Evolutionary conservation across 2,888 invertebrate genomes (phyloP).

Genomic region (Idaea biselata): DNA sequence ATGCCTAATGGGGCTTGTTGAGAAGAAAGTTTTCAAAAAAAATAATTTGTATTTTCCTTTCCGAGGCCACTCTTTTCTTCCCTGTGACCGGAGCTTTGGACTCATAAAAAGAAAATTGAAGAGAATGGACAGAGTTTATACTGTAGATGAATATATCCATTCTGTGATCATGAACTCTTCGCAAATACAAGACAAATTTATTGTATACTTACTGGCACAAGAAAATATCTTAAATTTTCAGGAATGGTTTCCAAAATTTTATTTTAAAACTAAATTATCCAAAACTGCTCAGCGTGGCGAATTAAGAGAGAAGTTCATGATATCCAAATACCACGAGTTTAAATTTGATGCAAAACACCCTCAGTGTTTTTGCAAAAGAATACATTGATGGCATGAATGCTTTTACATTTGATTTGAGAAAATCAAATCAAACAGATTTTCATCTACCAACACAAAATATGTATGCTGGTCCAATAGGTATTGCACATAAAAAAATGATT

Average conservation of each 20-base stretch:
- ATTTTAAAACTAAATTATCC: slow-evolving; percentile 13
- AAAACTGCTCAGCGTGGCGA: slow-evolving; percentile 10
- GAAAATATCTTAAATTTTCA: no score
- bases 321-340: slow-evolving; percentile 11
- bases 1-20: slow-evolving; percentile 14
- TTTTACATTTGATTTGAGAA: slow-evolving; percentile 7
- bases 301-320: slow-evolving; percentile 13
- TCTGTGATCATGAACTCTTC: slow-evolving; percentile 15
- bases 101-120: slow-evolving; percentile 15
- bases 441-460: slow-evolving; percentile 6
- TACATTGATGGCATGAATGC: slow-evolving; percentile 5
- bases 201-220: slow-evolving; percentile 7
- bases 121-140: slow-evolving; percentile 19
- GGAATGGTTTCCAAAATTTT: slow-evolving; percentile 10
- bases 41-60: slow-evolving; percentile 18
- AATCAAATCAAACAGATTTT: slow-evolving; percentile 3
- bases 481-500: slow-evolving; percentile 8
- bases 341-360: slow-evolving; percentile 2
- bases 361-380: slow-evolving; percentile 8
- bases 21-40: slow-evolving; percentile 19
- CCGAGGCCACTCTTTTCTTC: slow-evolving; percentile 20
- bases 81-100: slow-evolving; percentile 19
- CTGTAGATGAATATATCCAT: slow-evolving; percentile 17
- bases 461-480: slow-evolving; percentile 6
- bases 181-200: slow-evolving; percentile 13